These are phyloP conservation scores for Amblyteles armatorius DNA, from an alignment of 2,888 invertebrate genomes.

Conservation along the genomic window DNA sequence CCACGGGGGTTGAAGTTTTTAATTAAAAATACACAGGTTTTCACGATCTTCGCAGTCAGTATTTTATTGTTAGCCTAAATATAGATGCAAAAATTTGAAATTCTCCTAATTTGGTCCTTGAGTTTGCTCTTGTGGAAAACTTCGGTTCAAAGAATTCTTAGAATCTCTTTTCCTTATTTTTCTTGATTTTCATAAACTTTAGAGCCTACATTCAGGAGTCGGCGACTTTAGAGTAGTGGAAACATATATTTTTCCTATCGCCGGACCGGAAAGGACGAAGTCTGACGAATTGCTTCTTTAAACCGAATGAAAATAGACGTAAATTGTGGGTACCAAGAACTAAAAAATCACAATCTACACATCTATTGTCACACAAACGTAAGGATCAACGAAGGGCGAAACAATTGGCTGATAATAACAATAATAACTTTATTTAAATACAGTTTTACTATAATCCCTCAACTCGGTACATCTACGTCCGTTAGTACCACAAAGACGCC, in stretches of 20 bases:
- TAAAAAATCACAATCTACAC: neutral
- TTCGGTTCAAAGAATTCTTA: conserved; percentile 45
- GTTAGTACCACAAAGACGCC: too few relatives aligned
- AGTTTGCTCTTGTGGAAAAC: neutral
- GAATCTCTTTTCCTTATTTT: conserved; percentile 60
- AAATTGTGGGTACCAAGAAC: conserved; percentile 42
- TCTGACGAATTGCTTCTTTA: neutral
- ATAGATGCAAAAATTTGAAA: too few relatives aligned
- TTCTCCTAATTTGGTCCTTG: too few relatives aligned
- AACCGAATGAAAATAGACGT: conserved; percentile 33
- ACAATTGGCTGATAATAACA: neutral
- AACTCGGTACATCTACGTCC: too few relatives aligned
- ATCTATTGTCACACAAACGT: conserved; percentile 21
- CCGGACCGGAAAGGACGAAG: neutral
- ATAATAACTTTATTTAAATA: too few relatives aligned
- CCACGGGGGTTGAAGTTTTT: too few relatives aligned
- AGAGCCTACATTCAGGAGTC: neutral
- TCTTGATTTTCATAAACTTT: conserved; percentile 45
- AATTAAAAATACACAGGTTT: too few relatives aligned
- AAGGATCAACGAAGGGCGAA: conserved; percentile 14
- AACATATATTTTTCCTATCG: neutral
- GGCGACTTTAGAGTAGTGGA: neutral
- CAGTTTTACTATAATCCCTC: too few relatives aligned
- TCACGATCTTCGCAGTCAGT: too few relatives aligned
- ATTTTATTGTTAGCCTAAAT: too few relatives aligned